These are phyloP conservation scores for Distichodus sexfasciatus DNA, from an alignment of 2,797 vertebrate species.

Conservation along the genomic window DNA sequence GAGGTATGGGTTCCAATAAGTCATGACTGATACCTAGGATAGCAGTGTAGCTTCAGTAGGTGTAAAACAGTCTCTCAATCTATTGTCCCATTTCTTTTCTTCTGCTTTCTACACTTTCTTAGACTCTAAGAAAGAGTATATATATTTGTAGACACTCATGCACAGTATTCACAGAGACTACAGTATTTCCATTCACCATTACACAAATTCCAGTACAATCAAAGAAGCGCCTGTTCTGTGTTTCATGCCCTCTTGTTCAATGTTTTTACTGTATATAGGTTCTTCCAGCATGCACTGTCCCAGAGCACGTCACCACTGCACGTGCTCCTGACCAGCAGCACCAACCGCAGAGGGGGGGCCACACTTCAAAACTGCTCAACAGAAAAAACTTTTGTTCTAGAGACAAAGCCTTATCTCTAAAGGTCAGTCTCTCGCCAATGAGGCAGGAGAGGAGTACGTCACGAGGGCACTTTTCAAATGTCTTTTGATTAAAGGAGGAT, in stretches of 20 bases:
- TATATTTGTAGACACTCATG: too few relatives aligned
- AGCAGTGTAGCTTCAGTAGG: too few relatives aligned
- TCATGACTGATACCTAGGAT: too few relatives aligned
- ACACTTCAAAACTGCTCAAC: constrained; percentile 48
- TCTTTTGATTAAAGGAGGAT: constrained; percentile 60
- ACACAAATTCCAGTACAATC: constrained; percentile 21
- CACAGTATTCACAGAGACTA: too few relatives aligned
- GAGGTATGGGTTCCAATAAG: too few relatives aligned
- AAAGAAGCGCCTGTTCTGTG: constrained; percentile 32
- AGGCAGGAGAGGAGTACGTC: constrained; percentile 57
- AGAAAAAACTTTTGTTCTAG: constrained; percentile 67
- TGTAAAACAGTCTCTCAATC: too few relatives aligned
- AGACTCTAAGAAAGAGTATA: too few relatives aligned
- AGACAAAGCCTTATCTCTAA: constrained; percentile 68
- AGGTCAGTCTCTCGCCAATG: constrained; percentile 66
- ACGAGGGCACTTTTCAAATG: constrained; percentile 58
- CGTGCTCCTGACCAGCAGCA: constrained; percentile 26
- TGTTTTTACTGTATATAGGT: constrained; percentile 43
- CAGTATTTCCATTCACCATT: too few relatives aligned
- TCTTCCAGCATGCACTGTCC: constrained; percentile 35
- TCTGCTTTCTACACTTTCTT: too few relatives aligned
- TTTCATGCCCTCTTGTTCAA: constrained; percentile 25
- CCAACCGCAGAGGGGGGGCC: constrained; percentile 46
- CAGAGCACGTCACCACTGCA: constrained; percentile 23
- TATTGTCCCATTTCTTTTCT: too few relatives aligned